phyloP scores from a whole-genome alignment of 2,888 invertebrate species.

The Atherix ibis region DNA sequence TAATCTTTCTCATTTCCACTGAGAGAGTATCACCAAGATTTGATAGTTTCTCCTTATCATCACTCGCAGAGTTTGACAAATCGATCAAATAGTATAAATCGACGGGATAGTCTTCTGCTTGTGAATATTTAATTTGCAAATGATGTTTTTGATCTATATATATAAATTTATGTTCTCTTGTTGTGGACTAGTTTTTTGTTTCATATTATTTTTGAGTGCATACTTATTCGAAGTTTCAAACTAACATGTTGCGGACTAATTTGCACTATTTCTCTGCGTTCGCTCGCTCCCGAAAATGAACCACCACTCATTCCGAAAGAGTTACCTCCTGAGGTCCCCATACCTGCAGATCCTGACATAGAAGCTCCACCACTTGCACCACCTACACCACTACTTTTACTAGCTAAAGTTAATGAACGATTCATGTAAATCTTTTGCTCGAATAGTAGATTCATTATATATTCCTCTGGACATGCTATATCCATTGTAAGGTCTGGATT shows the following conservation, averaged over 20 bases:
- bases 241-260: slow-evolving; percentile 65
- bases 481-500: slow-evolving; percentile 35
- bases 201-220: too few species aligned
- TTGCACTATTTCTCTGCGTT: slow-evolving; percentile 48
- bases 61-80: slow-evolving; percentile 89
- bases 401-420: slow-evolving; percentile 38
- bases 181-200: too few species aligned
- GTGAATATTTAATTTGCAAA: slow-evolving; percentile 52
- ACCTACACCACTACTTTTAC: slow-evolving; percentile 22
- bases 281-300: slow-evolving; percentile 23
- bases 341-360: slow-evolving; percentile 26
- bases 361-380: slow-evolving; percentile 23
- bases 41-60: slow-evolving; percentile 92
- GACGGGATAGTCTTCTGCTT: slow-evolving; percentile 83
- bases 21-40: slow-evolving; percentile 69
- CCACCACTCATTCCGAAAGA: slow-evolving; percentile 17
- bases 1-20: slow-evolving; percentile 46
- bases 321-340: slow-evolving; percentile 26
- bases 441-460: slow-evolving; percentile 51
- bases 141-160: slow-evolving; percentile 50
- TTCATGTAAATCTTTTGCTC: slow-evolving; percentile 35
- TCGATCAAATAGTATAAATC: slow-evolving; percentile 97
- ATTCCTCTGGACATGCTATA: slow-evolving; percentile 47
- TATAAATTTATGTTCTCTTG: too few species aligned
- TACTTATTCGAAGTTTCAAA: slow-evolving; percentile 64